These are phyloP conservation scores for Chrosomus eos DNA, from an alignment of 2,797 vertebrate species.

Conservation along the genomic window DNA sequence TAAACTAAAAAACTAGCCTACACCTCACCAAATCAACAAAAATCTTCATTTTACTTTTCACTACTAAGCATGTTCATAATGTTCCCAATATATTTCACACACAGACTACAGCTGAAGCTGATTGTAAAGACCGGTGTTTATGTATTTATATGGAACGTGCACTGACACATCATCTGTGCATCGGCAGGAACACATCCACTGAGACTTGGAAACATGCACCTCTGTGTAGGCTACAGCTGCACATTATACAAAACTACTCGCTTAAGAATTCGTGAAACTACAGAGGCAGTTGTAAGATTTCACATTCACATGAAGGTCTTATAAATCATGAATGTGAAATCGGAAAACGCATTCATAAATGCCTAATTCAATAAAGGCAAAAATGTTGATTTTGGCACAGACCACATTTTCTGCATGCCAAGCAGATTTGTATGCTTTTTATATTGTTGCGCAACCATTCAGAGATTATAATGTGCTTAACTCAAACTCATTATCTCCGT, in stretches of 20 bases:
- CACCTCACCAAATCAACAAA: not conserved
- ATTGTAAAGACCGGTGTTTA: conserved; percentile 5
- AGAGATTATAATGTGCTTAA: conserved; percentile 32
- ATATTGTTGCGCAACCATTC: conserved; percentile 16
- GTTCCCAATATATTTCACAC: not conserved
- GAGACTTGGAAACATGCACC: not conserved
- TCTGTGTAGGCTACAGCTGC: conserved; percentile 1
- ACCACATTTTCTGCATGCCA: not conserved
- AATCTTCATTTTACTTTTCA: not conserved
- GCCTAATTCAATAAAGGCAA: not conserved
- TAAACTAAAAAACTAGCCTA: not conserved
- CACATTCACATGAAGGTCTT: not conserved
- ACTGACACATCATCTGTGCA: conserved; percentile 4
- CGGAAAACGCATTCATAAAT: conserved; percentile 1
- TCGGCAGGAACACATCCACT: not conserved
- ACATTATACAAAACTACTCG: not conserved
- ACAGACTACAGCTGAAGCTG: not conserved
- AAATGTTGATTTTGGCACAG: not conserved
- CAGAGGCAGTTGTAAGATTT: conserved; percentile 1
- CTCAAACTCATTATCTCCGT: conserved; percentile 21
- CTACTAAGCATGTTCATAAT: not conserved
- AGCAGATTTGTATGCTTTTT: not conserved
- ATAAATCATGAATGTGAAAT: not conserved
- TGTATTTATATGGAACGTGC: conserved; percentile 5
- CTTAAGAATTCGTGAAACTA: not conserved